Base-by-base conservation (phyloP, 2,113 vertebrate genomes). In the Datnioides undecimradiatus region DNA sequence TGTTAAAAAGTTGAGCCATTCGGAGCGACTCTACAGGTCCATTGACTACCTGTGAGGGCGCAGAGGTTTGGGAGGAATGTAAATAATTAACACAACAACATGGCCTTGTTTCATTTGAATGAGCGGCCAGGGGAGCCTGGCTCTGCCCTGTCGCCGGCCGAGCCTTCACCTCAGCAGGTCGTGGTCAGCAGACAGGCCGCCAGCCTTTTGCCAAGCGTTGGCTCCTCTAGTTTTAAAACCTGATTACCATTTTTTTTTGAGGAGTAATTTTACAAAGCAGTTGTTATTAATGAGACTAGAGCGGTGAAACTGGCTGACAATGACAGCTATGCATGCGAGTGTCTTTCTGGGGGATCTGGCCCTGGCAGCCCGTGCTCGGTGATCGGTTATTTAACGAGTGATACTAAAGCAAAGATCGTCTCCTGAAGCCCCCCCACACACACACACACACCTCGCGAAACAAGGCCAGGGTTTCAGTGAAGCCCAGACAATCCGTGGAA, bases 31-130 rank as follows among this genome's bases (percentile, higher is more conserved):
- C 66, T 51, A 87, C 85, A 91, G 90, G 86, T 92, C 87, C 76
- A 91, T 77, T 92, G 89, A 88, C 45, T 86, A 90, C 89, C 87
- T 91, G 87, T 88, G 65, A 89, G 88, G 73, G 68, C 51, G 85
- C 81, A 72, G 76, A 59, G 79, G 41, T 85, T 69, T 38, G 7
- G 64, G 78, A 82, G 40, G 84, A 62, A 71, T 82, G 92, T 93
- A 83, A 91, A 91, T 95, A 92, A 95, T 96, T 95, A 94, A 95
- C 95, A 95, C 93, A 95, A 96, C 93, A 95, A 95, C 90, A 88
- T 91, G 72, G 71, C 88, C 90, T 91, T 91, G 89, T 94, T 95
- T 93, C 93, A 95, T 94, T 86, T 95, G 92, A 96, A 96, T 95
- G 92, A 88, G 65, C 63, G 75, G 85, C 84, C 76, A 23, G 54